A percentile compares a stretch with the other conserved stretches of the same genome.
These are phyloP conservation scores for Neodiprion fabricii DNA, from an alignment of 1,140 invertebrate species.

Conservation along the genomic window DNA sequence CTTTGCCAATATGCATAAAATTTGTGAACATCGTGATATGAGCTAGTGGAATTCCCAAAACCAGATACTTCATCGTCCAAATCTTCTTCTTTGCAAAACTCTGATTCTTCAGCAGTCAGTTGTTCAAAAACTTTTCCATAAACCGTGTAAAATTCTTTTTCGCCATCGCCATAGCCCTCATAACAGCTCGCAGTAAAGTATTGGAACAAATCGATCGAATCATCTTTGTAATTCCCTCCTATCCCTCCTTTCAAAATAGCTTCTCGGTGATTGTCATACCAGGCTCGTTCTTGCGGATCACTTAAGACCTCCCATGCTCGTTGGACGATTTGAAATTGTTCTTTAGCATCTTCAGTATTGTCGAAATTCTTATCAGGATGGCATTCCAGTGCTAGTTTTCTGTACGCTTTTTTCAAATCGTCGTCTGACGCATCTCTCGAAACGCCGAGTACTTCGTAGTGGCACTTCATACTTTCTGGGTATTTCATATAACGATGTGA, in stretches of 20 bases:
- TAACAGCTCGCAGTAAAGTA: conserved; percentile 92
- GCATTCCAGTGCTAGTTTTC: conserved; percentile 83
- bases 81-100: conserved; percentile 77
- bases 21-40: conserved; percentile 82
- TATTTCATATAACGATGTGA: conserved; percentile 36
- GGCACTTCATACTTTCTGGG: conserved; percentile 75
- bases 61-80: conserved; percentile 75
- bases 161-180: conserved; percentile 87
- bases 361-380: conserved; percentile 94
- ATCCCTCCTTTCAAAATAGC: conserved; percentile 83
- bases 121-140: conserved; percentile 89
- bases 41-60: conserved; percentile 85
- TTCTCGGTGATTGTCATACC: conserved; percentile 93
- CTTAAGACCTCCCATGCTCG: conserved; percentile 96
- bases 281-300: conserved; percentile 92
- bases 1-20: conserved; percentile 85
- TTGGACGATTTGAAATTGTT: conserved; percentile 91
- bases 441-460: conserved; percentile 90
- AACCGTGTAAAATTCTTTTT: conserved; percentile 87
- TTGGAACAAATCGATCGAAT: conserved; percentile 86
- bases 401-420: conserved; percentile 91
- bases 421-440: conserved; percentile 73
- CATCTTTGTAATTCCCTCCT: conserved; percentile 84
- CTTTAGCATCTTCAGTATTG: conserved; percentile 82
- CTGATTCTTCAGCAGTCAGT: conserved; percentile 86